These are phyloP conservation scores for Erpobdella octoculata DNA, from an alignment of 2,888 invertebrate species.

Conservation along the genomic window DNA sequence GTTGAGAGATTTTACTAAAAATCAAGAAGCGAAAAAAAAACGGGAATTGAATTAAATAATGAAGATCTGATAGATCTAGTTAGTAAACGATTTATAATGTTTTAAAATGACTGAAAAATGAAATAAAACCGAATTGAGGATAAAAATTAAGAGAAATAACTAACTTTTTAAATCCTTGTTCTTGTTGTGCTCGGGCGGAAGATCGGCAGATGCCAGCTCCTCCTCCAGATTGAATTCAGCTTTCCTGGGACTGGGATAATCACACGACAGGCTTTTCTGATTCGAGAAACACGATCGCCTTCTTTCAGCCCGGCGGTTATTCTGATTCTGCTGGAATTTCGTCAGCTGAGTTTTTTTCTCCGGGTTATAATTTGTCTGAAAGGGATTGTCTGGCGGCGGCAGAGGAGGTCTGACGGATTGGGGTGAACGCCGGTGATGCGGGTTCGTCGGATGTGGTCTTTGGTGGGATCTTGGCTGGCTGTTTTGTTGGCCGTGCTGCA, in stretches of 20 bases:
- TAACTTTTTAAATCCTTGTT: no score
- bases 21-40: no score
- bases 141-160: not conserved
- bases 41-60: no score
- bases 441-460: not conserved
- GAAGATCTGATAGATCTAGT: no score
- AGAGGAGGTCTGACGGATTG: not conserved
- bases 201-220: not conserved
- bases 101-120: no score
- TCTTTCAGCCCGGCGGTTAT: not conserved
- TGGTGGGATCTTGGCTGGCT: not conserved
- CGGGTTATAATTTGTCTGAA: not conserved
- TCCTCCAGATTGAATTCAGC: not conserved
- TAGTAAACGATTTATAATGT: no score
- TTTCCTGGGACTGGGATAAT: conserved; percentile 26
- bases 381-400: no score
- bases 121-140: not conserved
- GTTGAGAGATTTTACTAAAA: no score
- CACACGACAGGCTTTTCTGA: conserved; percentile 25
- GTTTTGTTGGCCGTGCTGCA: not conserved
- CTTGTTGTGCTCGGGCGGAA: not conserved
- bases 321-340: conserved; percentile 12
- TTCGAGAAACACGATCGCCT: conserved; percentile 4
- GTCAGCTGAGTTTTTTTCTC: conserved; percentile 18
- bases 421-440: not conserved